Evolutionary conservation across 2,797 vertebrate genomes (phyloP), one percentile per base, ranked within the genome.

Genomic region (Pseudopleuronectes americanus): DNA sequence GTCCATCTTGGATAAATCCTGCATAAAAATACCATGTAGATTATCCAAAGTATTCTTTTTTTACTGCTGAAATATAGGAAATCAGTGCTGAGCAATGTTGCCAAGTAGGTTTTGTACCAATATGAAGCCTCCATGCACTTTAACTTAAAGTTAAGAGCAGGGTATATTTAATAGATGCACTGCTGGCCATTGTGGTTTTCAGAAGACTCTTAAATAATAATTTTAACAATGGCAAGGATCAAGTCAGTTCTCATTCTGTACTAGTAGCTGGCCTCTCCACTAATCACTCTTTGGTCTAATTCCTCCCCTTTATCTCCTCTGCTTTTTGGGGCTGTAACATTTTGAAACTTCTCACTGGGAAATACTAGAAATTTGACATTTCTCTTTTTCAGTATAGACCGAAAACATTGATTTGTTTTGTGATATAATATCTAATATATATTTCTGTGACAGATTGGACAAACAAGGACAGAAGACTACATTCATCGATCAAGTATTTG

Each of bases 401-500:
- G 10, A 41, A 13, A 43, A 13, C 12, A 43, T 13, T 43, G 38
- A 4, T 43, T 43, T 43, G 38, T 14, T 43, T 16, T 13, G 38
- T 43, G 2, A 48, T 9, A 17, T 31, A 28, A 17, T 54, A 14
- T 28, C 14, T 54, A 24, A 13, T 21, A 9, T 72, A 62, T 31
- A 6, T 69, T 19, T 71, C 79, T 87, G 77, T 91, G 89, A 68
- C 88, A 99, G 98, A 89, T 93, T 97, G 87, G 97, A 99, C 93
- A 94, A 96, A 92, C 95, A 97, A n/a, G n/a, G 77, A 96, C 97
- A 56, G 96, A 99, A 94, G 96, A 99, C 97, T 51, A 96, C 96
- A 2, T 94, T 99, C 54, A 95, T 99, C 80, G 96, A 98, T 93
- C 98, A 99, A 90, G 97, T 99, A 87, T 99, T 99, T 91, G 98